Evolutionary conservation across 2,888 invertebrate species (phyloP).

Genomic region (Cartodere bifasciata): DNA sequence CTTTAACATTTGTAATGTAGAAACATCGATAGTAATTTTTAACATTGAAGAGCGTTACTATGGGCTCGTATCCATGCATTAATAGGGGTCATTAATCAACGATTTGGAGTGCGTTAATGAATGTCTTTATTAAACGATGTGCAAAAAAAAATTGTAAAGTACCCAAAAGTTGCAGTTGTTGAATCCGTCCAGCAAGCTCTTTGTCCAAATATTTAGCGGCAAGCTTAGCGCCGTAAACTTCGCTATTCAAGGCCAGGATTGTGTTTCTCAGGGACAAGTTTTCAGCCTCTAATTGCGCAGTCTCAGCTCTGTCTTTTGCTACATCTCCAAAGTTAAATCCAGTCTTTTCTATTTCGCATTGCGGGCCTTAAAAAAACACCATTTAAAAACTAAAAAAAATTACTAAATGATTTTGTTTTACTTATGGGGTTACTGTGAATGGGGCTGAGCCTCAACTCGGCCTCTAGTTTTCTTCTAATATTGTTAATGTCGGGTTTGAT

Average conservation of each 20-base stretch:
- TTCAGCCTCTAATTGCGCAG: slow-evolving; percentile 49
- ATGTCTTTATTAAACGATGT: too few species aligned
- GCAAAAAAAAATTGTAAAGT: slow-evolving; percentile 6
- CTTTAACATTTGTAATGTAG: too few species aligned
- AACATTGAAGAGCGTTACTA: too few species aligned
- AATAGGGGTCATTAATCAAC: too few species aligned
- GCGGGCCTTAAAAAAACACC: slow-evolving; percentile 19
- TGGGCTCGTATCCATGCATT: too few species aligned
- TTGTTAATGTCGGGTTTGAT: slow-evolving; percentile 33
- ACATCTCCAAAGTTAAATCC: slow-evolving; percentile 33
- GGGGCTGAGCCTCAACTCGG: slow-evolving; percentile 34
- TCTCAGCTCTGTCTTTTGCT: slow-evolving; percentile 40
- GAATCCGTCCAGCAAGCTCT: slow-evolving; percentile 69
- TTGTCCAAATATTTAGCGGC: slow-evolving; percentile 81
- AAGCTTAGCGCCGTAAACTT: slow-evolving; percentile 71
- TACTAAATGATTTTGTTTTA: slow-evolving; percentile 2
- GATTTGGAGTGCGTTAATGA: too few species aligned
- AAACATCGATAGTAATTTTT: too few species aligned
- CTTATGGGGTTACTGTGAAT: slow-evolving; percentile 8
- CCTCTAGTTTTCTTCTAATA: slow-evolving; percentile 35
- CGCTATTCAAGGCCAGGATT: slow-evolving; percentile 61
- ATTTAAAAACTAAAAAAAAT: slow-evolving; percentile 5
- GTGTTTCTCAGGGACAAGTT: slow-evolving; percentile 58
- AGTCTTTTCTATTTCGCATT: slow-evolving; percentile 31
- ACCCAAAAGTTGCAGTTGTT: slow-evolving; percentile 72